Percentiles rank a stretch among this genome's conserved stretches.
Conservation (phyloP, 2,797 vertebrate genomes). For the Artibeus lituratus region DNA sequence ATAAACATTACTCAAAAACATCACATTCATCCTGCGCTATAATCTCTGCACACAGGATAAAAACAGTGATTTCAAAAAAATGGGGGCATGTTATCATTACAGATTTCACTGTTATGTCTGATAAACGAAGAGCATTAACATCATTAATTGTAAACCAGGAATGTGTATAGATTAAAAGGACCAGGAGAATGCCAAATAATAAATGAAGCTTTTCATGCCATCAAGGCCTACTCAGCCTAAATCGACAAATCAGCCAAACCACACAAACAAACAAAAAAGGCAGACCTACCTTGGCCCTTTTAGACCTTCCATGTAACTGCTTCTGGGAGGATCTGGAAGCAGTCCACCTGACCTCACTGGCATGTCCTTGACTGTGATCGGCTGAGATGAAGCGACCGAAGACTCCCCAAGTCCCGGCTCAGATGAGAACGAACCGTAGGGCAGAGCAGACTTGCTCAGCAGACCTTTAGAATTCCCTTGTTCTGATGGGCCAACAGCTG, state of each 20-base stretch:
- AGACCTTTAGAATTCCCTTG: slow-evolving; percentile 80
- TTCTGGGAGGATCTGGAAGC: slow-evolving; percentile 84
- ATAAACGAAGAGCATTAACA: not conserved
- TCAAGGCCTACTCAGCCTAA: not conserved
- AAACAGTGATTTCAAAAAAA: slow-evolving; percentile 25
- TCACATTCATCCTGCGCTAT: not conserved
- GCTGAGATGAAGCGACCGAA: slow-evolving; percentile 70
- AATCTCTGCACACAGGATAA: not conserved
- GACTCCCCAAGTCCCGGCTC: slow-evolving; percentile 82
- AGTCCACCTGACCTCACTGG: slow-evolving; percentile 77
- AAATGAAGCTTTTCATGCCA: slow-evolving; percentile 27
- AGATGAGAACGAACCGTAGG: slow-evolving; percentile 77
- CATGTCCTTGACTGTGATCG: slow-evolving; percentile 76
- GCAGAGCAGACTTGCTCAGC: slow-evolving; percentile 63
- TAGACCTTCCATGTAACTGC: slow-evolving; percentile 84
- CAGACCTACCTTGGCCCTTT: slow-evolving; percentile 87
- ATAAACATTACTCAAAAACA: slow-evolving; percentile 17
- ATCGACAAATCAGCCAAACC: not conserved
- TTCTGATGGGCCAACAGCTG: slow-evolving; percentile 77
- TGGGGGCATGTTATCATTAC: not conserved
- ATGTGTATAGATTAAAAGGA: not conserved
- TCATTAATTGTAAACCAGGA: slow-evolving; percentile 18
- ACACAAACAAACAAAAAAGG: not conserved
- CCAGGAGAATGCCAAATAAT: slow-evolving; percentile 20
- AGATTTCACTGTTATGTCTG: not conserved